Conservation (phyloP, 1,140 invertebrate genomes). For the Lanistes nyassanus region DNA sequence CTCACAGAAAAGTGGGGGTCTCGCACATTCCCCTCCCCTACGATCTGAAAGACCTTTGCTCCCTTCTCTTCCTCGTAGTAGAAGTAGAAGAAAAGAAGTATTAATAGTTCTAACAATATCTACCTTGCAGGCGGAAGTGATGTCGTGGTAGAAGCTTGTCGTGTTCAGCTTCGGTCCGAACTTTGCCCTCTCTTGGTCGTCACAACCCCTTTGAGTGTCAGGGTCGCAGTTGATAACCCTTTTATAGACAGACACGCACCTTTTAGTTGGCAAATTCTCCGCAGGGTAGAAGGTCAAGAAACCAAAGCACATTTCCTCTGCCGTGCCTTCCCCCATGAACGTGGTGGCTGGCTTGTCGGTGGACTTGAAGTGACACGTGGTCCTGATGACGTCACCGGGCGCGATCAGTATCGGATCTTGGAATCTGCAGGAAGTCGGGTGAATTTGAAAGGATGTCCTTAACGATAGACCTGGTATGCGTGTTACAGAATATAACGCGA, state of each 20-base stretch:
- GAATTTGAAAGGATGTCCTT: background rate
- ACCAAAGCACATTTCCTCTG: constrained; percentile 32
- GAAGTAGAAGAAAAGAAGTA: background rate
- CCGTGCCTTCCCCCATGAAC: constrained; percentile 17
- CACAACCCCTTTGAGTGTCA: no score
- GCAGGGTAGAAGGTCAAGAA: constrained; percentile 23
- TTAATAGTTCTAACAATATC: no score
- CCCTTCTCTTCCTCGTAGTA: constrained; percentile 10
- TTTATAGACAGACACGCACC: constrained; percentile 8
- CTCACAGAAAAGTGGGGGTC: no score
- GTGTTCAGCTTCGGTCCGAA: no score
- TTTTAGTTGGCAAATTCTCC: constrained; percentile 18
- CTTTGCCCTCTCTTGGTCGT: no score
- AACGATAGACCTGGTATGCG: background rate
- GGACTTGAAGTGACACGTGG: constrained; percentile 21
- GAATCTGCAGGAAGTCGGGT: constrained; percentile 17
- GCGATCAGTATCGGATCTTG: constrained; percentile 1
- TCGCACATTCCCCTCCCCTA: no score
- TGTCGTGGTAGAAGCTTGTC: no score
- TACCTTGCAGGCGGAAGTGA: no score
- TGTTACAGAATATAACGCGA: background rate
- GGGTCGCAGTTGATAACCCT: no score
- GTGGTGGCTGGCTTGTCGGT: constrained; percentile 2
- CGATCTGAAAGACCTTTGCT: background rate
- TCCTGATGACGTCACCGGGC: constrained; percentile 26